Base-by-base conservation (phyloP, 37 sponge, comb jelly and placozoan species). In the Cladorhizidae sp. region DNA sequence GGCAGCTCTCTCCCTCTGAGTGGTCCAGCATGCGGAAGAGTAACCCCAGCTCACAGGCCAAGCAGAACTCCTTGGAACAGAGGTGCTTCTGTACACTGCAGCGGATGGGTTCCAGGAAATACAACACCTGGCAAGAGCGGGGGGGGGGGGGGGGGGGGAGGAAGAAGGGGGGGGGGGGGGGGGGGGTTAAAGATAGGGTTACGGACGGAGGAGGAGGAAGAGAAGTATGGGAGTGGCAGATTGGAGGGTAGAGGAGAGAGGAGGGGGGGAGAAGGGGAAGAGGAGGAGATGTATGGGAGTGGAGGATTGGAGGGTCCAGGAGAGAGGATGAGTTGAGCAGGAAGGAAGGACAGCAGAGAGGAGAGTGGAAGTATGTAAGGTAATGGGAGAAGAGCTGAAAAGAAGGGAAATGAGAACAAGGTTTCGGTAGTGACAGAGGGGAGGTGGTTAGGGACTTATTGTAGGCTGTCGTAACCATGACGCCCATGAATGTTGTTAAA, bases 11-110 rank as follows among this genome's bases (percentile, higher is more conserved):
- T 35, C 87, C 85, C 0, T 75, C 76, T 1, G 92, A 72, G 17
- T 71, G 70, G 68, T 93, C 90, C 71, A 96, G 58, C 83, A 90
- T 93, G 28, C 80, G 70, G 61, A 90, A 96, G 65, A 96, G 92
- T 26, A 96, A 85, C 51, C 89, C 89, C 12, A 96, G 87, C 68
- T 93, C 92, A 83, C 97, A 96, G 33, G 97, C 72, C 38, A 96
- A 81, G 61, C 97, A 96, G 51, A 85, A 80, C 56, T 91, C 89
- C 57, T 79, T 88, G 22, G 67, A 42, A 75, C 97, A 96, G 12
- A 86, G 58, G 76, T 96, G 97, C 37, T 78, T 87, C 67, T 79
- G 78, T 36, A 96, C 64, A 14, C 85, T 79, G 17, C 74, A 72
- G 8, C 87, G 64, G 28, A 93, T 38, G 9, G 95, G 95, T 83